Base-by-base conservation (phyloP, 2,113 vertebrate species). In the Lates calcarifer region DNA sequence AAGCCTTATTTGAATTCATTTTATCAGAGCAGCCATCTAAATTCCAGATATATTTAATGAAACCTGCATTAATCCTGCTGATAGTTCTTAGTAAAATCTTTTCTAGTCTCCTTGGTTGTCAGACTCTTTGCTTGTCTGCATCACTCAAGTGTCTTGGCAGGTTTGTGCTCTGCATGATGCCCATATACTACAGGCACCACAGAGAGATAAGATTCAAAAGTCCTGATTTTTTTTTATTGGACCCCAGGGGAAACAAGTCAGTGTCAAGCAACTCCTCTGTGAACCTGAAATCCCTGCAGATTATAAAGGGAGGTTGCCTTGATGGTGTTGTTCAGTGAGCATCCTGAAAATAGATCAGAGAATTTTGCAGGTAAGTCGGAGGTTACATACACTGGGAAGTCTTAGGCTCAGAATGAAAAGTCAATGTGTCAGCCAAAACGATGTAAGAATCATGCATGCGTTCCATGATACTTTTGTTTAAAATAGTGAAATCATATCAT, bases 301-400 rank as follows among this genome's bases (percentile, higher is more conserved):
- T 81, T 74, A 61, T 63, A 39, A 62, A 71, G 20, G 31, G 22
- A n/a, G 39, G 56, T 31, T 85, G 49, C 22, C 5, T 31, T 11
- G n/a, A 24, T 24, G 41, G 49, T 66, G 55, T 77, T 68, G 29
- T 53, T 85, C 56, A 77, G 35, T 20, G 29, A 79, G 53, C 26
- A 15, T 61, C 29, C 71, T 28, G 15, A 77, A 85, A 82, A 85
- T 74, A 91, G 64, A 84, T 65, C 47, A 78, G n/a, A 69, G 29
- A 20, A 55, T 73, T 35, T 33, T 28, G 26, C 62, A 28, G 56
- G 57, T 69, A 65, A 47, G 53, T 26, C 4, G 5, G 49, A 67
- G 66, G 77, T 43, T 74, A 39, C 41, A 13, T 41, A 26, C 45
- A n/a, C 9, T 1, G 1, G 5, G 24, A 69, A 63, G 37, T 62